Conservation (phyloP, 2,888 invertebrate genomes). For the Tortricodes alternella region DNA sequence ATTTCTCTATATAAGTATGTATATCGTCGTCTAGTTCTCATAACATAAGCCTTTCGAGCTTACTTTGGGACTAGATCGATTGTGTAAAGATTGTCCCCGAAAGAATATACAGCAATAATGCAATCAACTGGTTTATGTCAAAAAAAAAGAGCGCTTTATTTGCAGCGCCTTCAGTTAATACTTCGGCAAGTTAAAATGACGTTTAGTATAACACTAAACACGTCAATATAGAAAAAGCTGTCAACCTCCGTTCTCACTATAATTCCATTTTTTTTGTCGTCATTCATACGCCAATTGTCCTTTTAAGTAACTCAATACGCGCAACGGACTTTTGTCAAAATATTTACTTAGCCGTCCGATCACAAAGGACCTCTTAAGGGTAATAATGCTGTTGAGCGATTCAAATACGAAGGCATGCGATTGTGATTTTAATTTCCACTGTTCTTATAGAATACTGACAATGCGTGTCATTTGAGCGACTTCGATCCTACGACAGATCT, state of each 20-base stretch:
- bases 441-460: constrained; percentile 38
- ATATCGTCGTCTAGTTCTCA: too few relatives aligned
- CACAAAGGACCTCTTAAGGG: constrained; percentile 69
- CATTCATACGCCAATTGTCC: constrained; percentile 62
- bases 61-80: too few relatives aligned
- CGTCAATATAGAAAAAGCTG: constrained; percentile 17
- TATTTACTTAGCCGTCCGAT: constrained; percentile 71
- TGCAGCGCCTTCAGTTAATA: too few relatives aligned
- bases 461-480: constrained; percentile 53
- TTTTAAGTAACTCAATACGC: constrained; percentile 73
- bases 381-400: constrained; percentile 70
- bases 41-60: too few relatives aligned
- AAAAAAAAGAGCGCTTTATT: too few relatives aligned
- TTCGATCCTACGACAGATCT: constrained; percentile 56
- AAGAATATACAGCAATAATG: too few relatives aligned
- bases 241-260: constrained; percentile 14
- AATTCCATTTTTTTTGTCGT: constrained; percentile 46
- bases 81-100: too few relatives aligned
- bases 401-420: constrained; percentile 56
- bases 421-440: constrained; percentile 73
- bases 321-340: constrained; percentile 78
- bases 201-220: constrained; percentile 14
- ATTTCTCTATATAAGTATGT: too few relatives aligned
- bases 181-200: too few relatives aligned
- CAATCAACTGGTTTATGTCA: too few relatives aligned